Conservation (phyloP, 2,113 vertebrate species). For the Chloroceryle aenea region DNA sequence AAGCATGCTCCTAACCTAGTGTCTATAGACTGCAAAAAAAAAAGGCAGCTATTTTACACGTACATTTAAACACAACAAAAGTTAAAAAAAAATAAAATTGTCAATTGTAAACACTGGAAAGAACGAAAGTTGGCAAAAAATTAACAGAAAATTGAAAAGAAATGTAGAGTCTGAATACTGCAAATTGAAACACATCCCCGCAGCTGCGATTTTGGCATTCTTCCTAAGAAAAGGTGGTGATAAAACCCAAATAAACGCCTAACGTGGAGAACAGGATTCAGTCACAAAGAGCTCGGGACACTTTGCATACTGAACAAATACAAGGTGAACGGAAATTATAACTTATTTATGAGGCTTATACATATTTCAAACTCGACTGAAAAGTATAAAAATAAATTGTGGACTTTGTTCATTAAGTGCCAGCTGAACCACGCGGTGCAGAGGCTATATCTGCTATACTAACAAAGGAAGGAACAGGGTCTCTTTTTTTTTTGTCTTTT, state of each 20-base stretch:
- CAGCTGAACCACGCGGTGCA: conserved; percentile 50
- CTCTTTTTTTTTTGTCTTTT: background rate
- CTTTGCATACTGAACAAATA: conserved; percentile 76
- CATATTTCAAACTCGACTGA: conserved; percentile 77
- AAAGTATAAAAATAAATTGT: conserved; percentile 84
- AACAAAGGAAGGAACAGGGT: conserved; percentile 58
- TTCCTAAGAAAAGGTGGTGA: conserved; percentile 45
- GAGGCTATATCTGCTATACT: conserved; percentile 63
- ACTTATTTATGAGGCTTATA: conserved; percentile 77
- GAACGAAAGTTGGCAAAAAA: conserved; percentile 62
- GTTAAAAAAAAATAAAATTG: conserved; percentile 50
- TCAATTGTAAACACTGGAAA: conserved; percentile 84
- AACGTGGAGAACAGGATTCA: conserved; percentile 64
- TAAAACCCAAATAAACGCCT: conserved; percentile 12
- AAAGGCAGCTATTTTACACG: conserved; percentile 83
- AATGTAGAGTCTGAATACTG: conserved; percentile 74
- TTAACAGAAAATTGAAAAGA: conserved; percentile 3
- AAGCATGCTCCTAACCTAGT: conserved; percentile 81
- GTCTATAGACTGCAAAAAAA: conserved; percentile 68
- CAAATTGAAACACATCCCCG: conserved; percentile 76
- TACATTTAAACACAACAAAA: conserved; percentile 84
- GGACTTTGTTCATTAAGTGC: conserved; percentile 77
- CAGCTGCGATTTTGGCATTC: conserved; percentile 77
- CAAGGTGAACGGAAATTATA: conserved; percentile 77
- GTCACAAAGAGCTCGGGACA: conserved; percentile 70